Base-by-base conservation (phyloP, 2,113 vertebrate species). In the Catagonus wagneri region DNA sequence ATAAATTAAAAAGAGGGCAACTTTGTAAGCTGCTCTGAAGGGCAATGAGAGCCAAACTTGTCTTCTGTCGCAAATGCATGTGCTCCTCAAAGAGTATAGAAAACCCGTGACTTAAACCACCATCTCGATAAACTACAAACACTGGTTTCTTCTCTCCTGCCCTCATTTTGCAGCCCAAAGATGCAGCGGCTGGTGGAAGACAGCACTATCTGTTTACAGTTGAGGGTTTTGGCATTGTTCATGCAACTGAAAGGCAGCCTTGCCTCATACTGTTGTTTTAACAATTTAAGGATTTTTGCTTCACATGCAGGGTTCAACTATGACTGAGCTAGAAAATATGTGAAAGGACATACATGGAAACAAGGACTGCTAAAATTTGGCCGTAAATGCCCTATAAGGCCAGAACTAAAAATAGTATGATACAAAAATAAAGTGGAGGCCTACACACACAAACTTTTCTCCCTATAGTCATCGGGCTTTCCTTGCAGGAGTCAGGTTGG, bases 301-400 rank as follows among this genome's bases (percentile, higher is more conserved):
- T 98, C 95, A 96, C 89, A 98, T 97, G 95, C 92, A 97, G 92
- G 36, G 95, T 83, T 97, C 92, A 96, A 44, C 85, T 97, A 95
- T 97, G 96, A 98, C 97, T 96, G 92, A 94, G 60, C 61, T 79
- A 98, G 68, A 93, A 98, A 98, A 86, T 86, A 98, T 94, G 94
- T 88, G 96, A 78, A 97, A 8, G 84, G 71, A 97, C 97, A 96
- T 97, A 93, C 93, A 97, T 95, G 95, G 96, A 97, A 98, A 98
- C 86, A 97, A 58, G 58, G 69, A 95, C 96, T 95, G 96, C 78
- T 91, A 97, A 96, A 85, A 36, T 94, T 95, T 76, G 96, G 92
- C 85, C 97, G 89, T 94, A 95, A 98, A 97, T 94, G 68, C 97
- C 98, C 97, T 97, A 98, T 96, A 98, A 80, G 76, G 96, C 84